phyloP scores from a whole-genome alignment of 2,888 invertebrate species.

The Argyresthia albistria region DNA sequence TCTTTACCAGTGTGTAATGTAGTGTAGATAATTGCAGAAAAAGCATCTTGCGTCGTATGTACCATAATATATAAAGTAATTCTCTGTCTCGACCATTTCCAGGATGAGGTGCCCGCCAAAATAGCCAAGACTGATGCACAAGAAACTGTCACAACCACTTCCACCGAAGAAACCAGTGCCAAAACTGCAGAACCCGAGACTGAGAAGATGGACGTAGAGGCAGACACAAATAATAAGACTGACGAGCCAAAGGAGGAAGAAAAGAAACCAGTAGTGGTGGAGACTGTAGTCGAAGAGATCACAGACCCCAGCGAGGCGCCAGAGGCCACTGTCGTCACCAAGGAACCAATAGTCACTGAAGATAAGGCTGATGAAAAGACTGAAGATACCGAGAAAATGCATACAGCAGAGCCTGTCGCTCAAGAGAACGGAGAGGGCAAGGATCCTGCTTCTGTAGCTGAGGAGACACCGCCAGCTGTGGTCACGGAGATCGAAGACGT shows the following conservation, averaged over 20 bases:
- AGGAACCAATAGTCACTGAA: conserved; percentile 28
- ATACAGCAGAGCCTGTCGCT: conserved; percentile 26
- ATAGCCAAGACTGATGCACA: conserved; percentile 59
- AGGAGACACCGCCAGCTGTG: conserved; percentile 26
- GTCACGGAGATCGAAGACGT: conserved; percentile 49
- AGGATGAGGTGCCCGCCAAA: conserved; percentile 60
- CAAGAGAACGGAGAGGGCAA: conserved; percentile 17
- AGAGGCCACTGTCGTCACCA: conserved; percentile 25
- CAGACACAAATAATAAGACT: conserved; percentile 17
- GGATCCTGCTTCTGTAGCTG: conserved; percentile 17
- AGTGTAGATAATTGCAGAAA: neutral
- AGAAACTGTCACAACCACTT: conserved; percentile 31
- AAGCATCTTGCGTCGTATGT: neutral
- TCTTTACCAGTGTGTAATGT: neutral
- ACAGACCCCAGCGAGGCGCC: conserved; percentile 25
- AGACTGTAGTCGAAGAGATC: conserved; percentile 30
- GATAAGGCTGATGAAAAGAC: conserved; percentile 28
- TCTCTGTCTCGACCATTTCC: neutral
- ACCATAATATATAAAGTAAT: neutral
- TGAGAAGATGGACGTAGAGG: conserved; percentile 34
- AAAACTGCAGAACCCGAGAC: conserved; percentile 19
- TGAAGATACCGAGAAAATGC: conserved; percentile 24
- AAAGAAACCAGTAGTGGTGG: conserved; percentile 17
- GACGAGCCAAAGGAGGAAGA: conserved; percentile 12
- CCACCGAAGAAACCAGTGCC: conserved; percentile 18